These are phyloP conservation scores for Orchesella flavescens DNA, from an alignment of 2,888 invertebrate genomes.

Conservation along the genomic window DNA sequence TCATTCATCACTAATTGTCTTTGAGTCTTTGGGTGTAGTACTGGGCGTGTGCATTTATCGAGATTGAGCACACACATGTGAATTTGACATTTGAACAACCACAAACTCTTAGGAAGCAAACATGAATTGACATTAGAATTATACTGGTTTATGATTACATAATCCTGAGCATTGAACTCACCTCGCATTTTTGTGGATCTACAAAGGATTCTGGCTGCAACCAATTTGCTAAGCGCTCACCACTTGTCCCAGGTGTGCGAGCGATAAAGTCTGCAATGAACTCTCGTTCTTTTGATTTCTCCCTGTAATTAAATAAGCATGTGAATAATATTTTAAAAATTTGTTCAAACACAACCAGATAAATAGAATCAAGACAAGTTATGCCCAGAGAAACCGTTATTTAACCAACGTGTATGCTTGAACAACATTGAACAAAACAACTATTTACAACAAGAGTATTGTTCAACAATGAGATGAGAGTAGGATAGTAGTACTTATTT, in stretches of 20 bases:
- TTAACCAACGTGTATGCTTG: not conserved
- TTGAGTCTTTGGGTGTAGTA: too few species aligned
- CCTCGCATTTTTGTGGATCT: conserved; percentile 90
- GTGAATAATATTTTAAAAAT: not conserved
- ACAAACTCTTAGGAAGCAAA: not conserved
- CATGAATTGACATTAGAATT: not conserved
- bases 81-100: not conserved
- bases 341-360: not conserved
- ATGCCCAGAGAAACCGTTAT: not conserved
- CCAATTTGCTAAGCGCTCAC: conserved; percentile 95
- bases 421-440: not conserved
- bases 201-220: conserved; percentile 93
- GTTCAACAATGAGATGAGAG: not conserved
- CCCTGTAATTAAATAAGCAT: conserved; percentile 72
- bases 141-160: not conserved
- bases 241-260: conserved; percentile 88
- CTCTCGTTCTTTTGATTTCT: conserved; percentile 90
- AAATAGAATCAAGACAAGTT: not conserved
- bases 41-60: too few species aligned
- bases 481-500: too few species aligned
- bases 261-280: conserved; percentile 94
- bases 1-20: too few species aligned
- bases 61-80: too few species aligned
- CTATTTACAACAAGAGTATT: not conserved
- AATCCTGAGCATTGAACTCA: conserved; percentile 73